These are phyloP conservation scores for Eupeodes luniger DNA, from an alignment of 2,888 invertebrate species.

Conservation along the genomic window DNA sequence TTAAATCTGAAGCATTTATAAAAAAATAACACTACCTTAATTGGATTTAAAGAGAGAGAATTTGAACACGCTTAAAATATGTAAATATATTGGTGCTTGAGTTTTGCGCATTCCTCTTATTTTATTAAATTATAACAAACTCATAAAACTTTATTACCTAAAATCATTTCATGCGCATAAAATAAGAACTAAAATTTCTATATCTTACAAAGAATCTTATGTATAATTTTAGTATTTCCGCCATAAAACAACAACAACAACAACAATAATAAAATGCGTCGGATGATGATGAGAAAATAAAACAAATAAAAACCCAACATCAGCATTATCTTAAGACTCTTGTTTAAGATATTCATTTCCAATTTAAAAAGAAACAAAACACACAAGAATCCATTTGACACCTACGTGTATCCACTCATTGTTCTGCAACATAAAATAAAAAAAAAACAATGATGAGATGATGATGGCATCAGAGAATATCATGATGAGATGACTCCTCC, in stretches of 20 bases:
- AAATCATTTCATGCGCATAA: constrained; percentile 41
- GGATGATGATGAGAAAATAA: constrained; percentile 1
- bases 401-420: constrained; percentile 60
- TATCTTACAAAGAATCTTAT: constrained; percentile 27
- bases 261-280: constrained; percentile 15
- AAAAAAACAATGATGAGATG: constrained; percentile 8
- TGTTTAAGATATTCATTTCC: constrained; percentile 62
- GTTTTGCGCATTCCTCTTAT: not conserved
- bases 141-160: constrained; percentile 10
- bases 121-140: not conserved
- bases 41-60: not conserved
- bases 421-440: constrained; percentile 44
- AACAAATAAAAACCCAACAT: not conserved
- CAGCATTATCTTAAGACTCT: constrained; percentile 29
- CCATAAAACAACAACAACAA: not conserved
- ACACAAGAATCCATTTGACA: constrained; percentile 59
- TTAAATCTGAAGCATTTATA: not conserved
- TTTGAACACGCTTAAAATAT: not conserved
- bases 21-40: not conserved
- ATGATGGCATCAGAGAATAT: constrained; percentile 36
- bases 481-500: constrained; percentile 37
- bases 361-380: constrained; percentile 31
- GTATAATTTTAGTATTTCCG: constrained; percentile 24
- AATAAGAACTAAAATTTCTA: constrained; percentile 7
- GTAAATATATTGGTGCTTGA: not conserved